Evolutionary conservation across 2,888 invertebrate species (phyloP), one percentile per base, ranked within the genome.

Genomic region (Amiota mariae): DNA sequence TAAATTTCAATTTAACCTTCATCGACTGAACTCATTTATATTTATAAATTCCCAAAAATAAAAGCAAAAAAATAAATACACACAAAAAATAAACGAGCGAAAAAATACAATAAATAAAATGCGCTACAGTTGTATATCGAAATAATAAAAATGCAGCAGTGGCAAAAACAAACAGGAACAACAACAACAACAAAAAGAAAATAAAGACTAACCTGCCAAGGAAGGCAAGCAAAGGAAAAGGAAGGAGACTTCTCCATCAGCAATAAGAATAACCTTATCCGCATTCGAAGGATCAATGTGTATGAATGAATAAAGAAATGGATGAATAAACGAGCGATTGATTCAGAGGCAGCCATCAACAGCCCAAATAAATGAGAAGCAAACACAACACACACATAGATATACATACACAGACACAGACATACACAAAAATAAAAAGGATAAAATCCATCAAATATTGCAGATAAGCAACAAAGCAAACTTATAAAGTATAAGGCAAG

Each of bases 21-120:
- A 84, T 85, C 86, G 88, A 85, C 83, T 79, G 77, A 88, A 88
- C 85, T 89, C 88, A 89, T 89, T 89, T 88, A 89, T 89, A 88
- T 88, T 88, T 89, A 89, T 88, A 89, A 89, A 89, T 88, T 86
- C 87, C 75, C 75, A 70, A 71, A 72, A 70, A 57, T 70, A 70
- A 75, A 76, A 36, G 6, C 3, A 24, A 24, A 77, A 73, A 75
- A 59, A 67, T 24, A 59, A 61, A 47, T 47, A 64, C 20, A 51
- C n/a, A 70, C 51, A 57, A 57, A 47, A 61, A 51, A 77, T 64
- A 76, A 77, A 54, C 67, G 67, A 68, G 67, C 51, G 54, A 13
- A 68, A 54, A 36, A 68, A 68, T 51, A 68, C 67, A 68, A 68
- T 68, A 68, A 68, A 68, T 68, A 68, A 68, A 68, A 68, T 68